Evolutionary conservation across 23 tunicate genomes (phyloP).

Genomic region (Trididemnum miniatum): DNA sequence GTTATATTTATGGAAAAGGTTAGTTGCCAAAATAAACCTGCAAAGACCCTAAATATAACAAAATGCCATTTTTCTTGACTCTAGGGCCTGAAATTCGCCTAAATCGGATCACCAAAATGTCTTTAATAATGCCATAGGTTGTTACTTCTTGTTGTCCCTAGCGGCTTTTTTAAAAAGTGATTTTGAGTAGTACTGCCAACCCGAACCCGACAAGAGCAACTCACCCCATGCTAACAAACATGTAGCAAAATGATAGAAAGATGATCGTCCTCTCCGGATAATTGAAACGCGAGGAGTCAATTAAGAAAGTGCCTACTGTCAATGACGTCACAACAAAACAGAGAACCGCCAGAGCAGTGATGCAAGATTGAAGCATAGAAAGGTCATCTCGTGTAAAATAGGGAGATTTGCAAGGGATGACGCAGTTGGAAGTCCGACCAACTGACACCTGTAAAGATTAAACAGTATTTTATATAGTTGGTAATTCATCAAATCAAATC

Average conservation of each 20-base stretch:
- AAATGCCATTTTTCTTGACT: too few relatives aligned
- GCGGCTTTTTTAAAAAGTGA: too few relatives aligned
- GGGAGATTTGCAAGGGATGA: slow-evolving; percentile 73
- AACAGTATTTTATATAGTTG: too few relatives aligned
- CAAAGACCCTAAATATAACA: too few relatives aligned
- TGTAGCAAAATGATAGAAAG: slow-evolving; percentile 80
- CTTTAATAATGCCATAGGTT: too few relatives aligned
- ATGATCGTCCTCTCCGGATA: slow-evolving; percentile 91
- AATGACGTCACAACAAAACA: slow-evolving; percentile 71
- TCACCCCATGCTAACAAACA: slow-evolving; percentile 97
- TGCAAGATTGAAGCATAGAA: slow-evolving; percentile 54
- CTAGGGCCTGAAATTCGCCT: too few relatives aligned
- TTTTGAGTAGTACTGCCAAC: too few relatives aligned
- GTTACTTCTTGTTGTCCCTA: too few relatives aligned
- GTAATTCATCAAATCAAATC: too few relatives aligned
- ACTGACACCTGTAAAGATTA: slow-evolving; percentile 56
- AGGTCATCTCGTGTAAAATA: slow-evolving; percentile 54
- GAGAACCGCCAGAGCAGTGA: slow-evolving; percentile 65
- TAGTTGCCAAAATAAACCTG: too few relatives aligned
- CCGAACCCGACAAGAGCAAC: neutral
- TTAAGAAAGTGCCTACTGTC: slow-evolving; percentile 78
- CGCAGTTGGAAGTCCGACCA: slow-evolving; percentile 78
- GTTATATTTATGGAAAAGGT: too few relatives aligned
- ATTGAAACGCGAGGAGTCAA: slow-evolving; percentile 75
- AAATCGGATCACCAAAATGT: too few relatives aligned